Evolutionary conservation across 2,113 vertebrate species (phyloP).

Genomic region (Ursus arctos): DNA sequence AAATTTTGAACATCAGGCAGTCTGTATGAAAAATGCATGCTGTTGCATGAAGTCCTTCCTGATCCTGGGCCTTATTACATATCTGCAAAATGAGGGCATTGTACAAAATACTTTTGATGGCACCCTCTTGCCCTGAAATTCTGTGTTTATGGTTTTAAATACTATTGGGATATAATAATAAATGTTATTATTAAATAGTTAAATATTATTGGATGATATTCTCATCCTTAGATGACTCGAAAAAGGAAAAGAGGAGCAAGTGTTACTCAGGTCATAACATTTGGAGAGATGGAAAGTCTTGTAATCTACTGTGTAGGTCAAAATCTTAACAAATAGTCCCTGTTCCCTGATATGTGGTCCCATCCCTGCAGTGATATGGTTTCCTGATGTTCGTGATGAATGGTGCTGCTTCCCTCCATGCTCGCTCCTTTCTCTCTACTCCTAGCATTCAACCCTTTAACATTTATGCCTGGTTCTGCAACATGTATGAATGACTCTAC

Average conservation of each 20-base stretch:
- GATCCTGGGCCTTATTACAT: neutral
- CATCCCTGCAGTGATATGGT: accelerated
- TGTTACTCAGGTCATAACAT: neutral
- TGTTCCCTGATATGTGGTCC: accelerated
- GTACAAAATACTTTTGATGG: neutral
- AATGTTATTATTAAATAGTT: neutral
- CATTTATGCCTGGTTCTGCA: neutral
- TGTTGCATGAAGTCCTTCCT: neutral
- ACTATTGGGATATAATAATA: neutral
- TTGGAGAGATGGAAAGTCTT: neutral
- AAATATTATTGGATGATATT: neutral
- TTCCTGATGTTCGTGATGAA: neutral
- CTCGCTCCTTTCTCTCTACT: neutral
- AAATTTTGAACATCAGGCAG: neutral
- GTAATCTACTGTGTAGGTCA: neutral
- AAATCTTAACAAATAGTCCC: neutral
- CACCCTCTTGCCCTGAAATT: neutral
- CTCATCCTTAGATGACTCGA: neutral
- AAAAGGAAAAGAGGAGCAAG: neutral
- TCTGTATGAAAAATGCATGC: neutral
- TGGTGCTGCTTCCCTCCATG: neutral
- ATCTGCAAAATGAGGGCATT: neutral
- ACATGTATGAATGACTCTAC: neutral
- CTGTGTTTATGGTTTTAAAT: neutral
- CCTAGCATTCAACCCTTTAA: neutral